Conservation (phyloP, 1,140 invertebrate species). For the Triops longicaudatus region DNA sequence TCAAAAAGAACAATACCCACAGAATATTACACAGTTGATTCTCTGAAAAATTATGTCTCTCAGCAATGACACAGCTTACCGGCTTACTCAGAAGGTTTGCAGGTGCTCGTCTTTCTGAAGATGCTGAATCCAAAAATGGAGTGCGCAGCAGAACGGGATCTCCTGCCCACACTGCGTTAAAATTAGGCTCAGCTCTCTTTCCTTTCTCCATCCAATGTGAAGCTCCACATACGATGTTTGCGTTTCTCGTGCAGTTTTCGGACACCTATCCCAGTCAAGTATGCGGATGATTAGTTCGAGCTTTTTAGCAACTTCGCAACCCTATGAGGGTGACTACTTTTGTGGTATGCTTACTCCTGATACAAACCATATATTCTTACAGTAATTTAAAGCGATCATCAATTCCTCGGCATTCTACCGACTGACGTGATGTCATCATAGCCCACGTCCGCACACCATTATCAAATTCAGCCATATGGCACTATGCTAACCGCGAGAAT, state of each 20-base stretch:
- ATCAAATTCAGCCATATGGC: background rate
- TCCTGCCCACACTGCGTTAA: background rate
- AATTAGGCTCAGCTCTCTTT: slow-evolving; percentile 12
- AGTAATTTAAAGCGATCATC: too few species aligned
- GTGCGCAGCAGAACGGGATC: background rate
- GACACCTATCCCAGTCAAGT: too few species aligned
- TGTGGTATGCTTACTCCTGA: too few species aligned
- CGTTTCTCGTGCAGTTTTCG: too few species aligned
- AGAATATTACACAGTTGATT: too few species aligned
- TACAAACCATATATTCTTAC: too few species aligned
- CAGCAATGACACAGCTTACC: background rate
- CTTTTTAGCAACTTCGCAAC: too few species aligned
- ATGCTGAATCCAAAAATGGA: slow-evolving; percentile 12
- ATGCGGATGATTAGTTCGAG: too few species aligned
- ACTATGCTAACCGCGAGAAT: background rate
- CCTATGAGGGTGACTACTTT: too few species aligned
- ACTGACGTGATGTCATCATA: background rate
- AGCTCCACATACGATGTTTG: background rate
- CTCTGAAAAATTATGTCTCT: background rate
- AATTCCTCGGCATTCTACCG: background rate
- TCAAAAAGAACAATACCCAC: too few species aligned
- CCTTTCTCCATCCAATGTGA: background rate
- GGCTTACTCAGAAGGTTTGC: background rate
- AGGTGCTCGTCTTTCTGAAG: background rate
- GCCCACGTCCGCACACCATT: background rate